These are phyloP conservation scores for Diplodus puntazzo DNA, from an alignment of 2,797 vertebrate species.

Conservation along the genomic window DNA sequence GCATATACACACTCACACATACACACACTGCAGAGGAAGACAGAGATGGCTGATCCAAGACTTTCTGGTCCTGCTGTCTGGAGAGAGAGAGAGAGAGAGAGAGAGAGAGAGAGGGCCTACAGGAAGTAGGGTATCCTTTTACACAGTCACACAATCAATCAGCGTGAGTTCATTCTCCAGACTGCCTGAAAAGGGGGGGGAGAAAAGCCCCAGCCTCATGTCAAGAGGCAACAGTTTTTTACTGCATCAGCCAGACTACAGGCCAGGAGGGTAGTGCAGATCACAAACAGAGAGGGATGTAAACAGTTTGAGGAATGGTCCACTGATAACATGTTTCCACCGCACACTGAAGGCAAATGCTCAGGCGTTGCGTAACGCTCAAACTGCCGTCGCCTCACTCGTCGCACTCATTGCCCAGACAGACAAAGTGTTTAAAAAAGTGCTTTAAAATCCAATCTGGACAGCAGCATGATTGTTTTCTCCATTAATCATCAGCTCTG, in stretches of 20 bases:
- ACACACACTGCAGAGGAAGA: slow-evolving; percentile 37
- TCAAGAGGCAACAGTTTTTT: slow-evolving; percentile 60
- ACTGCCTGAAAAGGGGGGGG: slow-evolving; percentile 58
- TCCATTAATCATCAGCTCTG: too few relatives aligned
- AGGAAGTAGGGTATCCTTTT: slow-evolving; percentile 87
- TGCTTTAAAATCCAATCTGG: neutral
- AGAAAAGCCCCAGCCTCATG: slow-evolving; percentile 39
- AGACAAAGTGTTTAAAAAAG: neutral
- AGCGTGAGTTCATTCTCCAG: slow-evolving; percentile 85
- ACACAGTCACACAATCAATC: slow-evolving; percentile 86
- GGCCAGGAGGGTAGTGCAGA: slow-evolving; percentile 32
- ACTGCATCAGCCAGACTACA: slow-evolving; percentile 58
- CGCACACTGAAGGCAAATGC: slow-evolving; percentile 27
- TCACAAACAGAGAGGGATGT: slow-evolving; percentile 55
- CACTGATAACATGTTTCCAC: slow-evolving; percentile 50
- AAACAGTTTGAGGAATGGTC: slow-evolving; percentile 53
- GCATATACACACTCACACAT: slow-evolving; percentile 29
- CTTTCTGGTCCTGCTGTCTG: slow-evolving; percentile 77
- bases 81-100: slow-evolving; percentile 43
- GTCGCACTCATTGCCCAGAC: neutral
- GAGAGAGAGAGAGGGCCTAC: slow-evolving; percentile 61
- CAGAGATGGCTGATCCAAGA: slow-evolving; percentile 68
- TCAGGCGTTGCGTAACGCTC: slow-evolving; percentile 13
- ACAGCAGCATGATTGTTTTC: neutral
- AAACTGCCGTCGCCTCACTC: neutral